Evolutionary conservation across 2,888 invertebrate species (phyloP).

Genomic region (Lochmaea capreae): DNA sequence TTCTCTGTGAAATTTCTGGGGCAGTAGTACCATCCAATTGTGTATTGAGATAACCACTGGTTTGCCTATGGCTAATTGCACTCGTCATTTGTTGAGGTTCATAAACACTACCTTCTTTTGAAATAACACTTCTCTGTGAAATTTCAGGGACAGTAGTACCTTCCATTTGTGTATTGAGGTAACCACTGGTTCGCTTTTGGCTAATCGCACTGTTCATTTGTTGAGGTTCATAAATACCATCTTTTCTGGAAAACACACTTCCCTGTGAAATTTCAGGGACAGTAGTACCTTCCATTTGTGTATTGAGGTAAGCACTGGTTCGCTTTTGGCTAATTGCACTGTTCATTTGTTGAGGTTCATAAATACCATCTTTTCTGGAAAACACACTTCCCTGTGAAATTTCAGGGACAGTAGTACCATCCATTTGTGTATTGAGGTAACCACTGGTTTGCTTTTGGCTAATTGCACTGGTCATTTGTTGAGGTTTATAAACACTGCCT

Average conservation of each 20-base stretch:
- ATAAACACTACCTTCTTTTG: neutral
- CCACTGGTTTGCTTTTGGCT: neutral
- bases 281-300: neutral
- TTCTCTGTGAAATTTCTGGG: neutral
- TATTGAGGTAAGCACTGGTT: neutral
- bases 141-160: neutral
- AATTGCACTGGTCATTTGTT: neutral
- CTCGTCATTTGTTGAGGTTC: neutral
- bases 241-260: neutral
- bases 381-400: neutral
- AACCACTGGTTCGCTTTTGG: neutral
- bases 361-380: neutral
- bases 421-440: neutral
- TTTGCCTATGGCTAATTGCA: neutral
- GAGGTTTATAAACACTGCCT: neutral
- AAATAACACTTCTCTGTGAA: neutral
- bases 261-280: neutral
- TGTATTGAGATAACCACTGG: neutral
- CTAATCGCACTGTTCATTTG: neutral
- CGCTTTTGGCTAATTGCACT: neutral
- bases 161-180: neutral
- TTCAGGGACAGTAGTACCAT: neutral
- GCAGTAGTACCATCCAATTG: neutral
- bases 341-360: neutral
- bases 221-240: neutral